phyloP scores from a whole-genome alignment of 1,140 invertebrate species.

The Bombus fervidus region DNA sequence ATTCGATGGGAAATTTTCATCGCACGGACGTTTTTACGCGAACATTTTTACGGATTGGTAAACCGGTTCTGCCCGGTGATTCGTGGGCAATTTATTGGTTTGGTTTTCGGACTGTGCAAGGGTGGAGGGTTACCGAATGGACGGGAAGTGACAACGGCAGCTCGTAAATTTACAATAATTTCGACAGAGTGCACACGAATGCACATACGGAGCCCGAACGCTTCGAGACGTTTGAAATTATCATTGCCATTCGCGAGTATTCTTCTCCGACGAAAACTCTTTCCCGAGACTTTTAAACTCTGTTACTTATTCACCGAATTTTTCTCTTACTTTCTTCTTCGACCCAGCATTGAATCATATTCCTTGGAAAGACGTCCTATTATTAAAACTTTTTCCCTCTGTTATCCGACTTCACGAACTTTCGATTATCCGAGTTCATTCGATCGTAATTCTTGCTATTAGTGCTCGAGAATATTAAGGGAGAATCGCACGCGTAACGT shows the following conservation, averaged over 20 bases:
- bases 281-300: slow-evolving; percentile 39
- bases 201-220: slow-evolving; percentile 23
- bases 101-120: slow-evolving; percentile 56
- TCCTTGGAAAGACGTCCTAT: slow-evolving; percentile 35
- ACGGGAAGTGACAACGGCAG: slow-evolving; percentile 70
- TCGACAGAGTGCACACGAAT: slow-evolving; percentile 65
- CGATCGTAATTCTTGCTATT: slow-evolving; percentile 41
- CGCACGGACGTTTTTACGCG: slow-evolving; percentile 61
- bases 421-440: slow-evolving; percentile 41
- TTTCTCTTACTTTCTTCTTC: slow-evolving; percentile 25
- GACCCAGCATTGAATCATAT: slow-evolving; percentile 35
- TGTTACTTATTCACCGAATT: slow-evolving; percentile 51
- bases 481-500: not conserved
- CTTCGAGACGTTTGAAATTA: slow-evolving; percentile 59
- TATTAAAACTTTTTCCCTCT: slow-evolving; percentile 45
- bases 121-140: slow-evolving; percentile 59
- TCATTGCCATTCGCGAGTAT: slow-evolving; percentile 28
- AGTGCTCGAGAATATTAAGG: slow-evolving; percentile 14
- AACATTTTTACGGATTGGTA: slow-evolving; percentile 68
- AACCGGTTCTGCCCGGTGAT: slow-evolving; percentile 63
- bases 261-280: slow-evolving; percentile 19
- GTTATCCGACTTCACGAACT: slow-evolving; percentile 27
- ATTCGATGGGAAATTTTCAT: slow-evolving; percentile 54
- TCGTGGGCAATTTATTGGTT: slow-evolving; percentile 74
- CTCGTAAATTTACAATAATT: slow-evolving; percentile 77